Conservation (phyloP, 2,113 vertebrate genomes). For the Callipepla squamata region DNA sequence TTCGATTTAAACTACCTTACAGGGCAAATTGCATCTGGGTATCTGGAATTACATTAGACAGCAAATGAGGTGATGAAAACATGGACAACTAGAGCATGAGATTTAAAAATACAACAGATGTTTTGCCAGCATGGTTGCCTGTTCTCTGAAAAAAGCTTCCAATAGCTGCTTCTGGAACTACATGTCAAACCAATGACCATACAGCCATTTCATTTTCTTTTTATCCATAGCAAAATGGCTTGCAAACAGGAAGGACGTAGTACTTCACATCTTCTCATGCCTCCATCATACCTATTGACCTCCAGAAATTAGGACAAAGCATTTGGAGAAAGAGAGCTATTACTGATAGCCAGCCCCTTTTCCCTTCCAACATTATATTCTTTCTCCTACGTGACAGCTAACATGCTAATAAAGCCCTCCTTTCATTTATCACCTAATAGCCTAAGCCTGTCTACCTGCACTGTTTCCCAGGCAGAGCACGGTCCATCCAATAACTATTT, state of each 20-base stretch:
- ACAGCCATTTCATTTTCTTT: background rate
- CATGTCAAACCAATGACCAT: background rate
- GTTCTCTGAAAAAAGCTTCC: background rate
- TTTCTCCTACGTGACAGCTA: background rate
- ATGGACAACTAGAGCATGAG: background rate
- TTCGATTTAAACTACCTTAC: slow-evolving; percentile 16
- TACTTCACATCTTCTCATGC: background rate
- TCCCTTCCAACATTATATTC: background rate
- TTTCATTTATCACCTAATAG: background rate
- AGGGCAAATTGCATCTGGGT: background rate
- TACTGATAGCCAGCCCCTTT: background rate
- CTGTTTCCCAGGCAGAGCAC: background rate
- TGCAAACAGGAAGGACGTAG: background rate
- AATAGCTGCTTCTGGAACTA: background rate
- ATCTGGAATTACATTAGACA: slow-evolving; percentile 17
- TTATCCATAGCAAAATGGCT: background rate
- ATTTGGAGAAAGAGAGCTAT: background rate
- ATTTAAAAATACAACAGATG: background rate
- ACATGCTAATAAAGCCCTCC: background rate
- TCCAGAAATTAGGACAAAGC: background rate
- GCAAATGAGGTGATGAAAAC: background rate
- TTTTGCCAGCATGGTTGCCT: background rate
- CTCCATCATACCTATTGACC: background rate
- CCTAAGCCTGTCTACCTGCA: background rate
- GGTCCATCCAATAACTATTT: background rate